A percentile compares a stretch with the other conserved stretches of the same genome.
phyloP scores from a whole-genome alignment of 2,113 vertebrate genomes.

The Paradisaea rubra region DNA sequence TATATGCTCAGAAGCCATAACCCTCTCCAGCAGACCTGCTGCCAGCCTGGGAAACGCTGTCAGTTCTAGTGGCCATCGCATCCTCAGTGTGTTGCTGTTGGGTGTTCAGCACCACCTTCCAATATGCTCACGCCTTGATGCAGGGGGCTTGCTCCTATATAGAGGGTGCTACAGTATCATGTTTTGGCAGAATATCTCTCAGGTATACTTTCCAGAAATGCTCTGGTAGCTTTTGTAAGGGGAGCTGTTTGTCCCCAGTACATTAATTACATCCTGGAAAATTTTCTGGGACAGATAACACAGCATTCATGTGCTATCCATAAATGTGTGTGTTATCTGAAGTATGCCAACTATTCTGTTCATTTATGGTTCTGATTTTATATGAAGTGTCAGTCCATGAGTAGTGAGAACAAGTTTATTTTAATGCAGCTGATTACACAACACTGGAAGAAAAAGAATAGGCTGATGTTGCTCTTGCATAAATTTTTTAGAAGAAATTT shows the following conservation, averaged over 20 bases:
- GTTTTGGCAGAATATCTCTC: background rate
- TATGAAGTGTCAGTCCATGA: background rate
- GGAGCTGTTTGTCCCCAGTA: background rate
- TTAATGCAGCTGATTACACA: background rate
- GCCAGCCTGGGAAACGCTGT: background rate
- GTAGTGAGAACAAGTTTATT: slow-evolving; percentile 21
- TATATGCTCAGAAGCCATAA: background rate
- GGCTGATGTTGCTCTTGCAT: background rate
- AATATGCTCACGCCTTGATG: background rate
- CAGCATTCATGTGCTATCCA: background rate
- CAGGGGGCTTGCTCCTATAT: background rate
- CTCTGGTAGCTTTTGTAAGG: background rate
- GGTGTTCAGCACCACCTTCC: background rate
- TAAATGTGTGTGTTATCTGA: background rate
- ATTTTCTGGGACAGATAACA: background rate
- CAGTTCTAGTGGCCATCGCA: background rate
- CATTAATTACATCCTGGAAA: background rate
- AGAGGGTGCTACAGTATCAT: too few species aligned
- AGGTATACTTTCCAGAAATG: background rate
- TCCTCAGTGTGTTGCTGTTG: background rate
- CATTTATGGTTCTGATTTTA: slow-evolving; percentile 11
- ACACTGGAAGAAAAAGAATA: background rate
- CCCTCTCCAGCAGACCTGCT: background rate
- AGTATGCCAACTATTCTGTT: background rate
- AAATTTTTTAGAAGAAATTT: background rate